Evolutionary conservation across 2,797 vertebrate species (phyloP), one percentile per base, ranked within the genome.

Genomic region (Benthosema pterotum): DNA sequence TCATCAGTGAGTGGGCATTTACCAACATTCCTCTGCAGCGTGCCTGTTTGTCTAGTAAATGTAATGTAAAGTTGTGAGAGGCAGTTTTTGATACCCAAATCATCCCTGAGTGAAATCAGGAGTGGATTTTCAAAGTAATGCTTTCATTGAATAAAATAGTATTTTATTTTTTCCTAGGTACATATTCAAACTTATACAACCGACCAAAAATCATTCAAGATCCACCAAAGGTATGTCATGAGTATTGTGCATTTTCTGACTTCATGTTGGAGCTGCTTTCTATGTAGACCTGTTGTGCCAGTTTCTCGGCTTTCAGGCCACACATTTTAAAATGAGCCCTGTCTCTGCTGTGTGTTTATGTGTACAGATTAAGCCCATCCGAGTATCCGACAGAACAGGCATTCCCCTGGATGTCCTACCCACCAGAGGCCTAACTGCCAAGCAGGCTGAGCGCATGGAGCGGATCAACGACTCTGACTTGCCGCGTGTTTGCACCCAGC

Each of bases 181-280:
- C 96, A 0, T 98, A 99, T 56, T 99, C 97, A 63, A 99, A 97
- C 83, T 87, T 99, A 4, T 98, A 98, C 60, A 99, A 99, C 88
- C 92, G 95, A 57, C 97, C 97, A 22, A 97, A 97, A 22, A 84
- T 99, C 77, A 99, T 99, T 52, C 80, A 92, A 42, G 95, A 96
- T 8, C 94, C 96, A 12, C 80, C 90, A 47, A 96, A 95, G 94
- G 98, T 99, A 91, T 0, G 48, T 57, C 1, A 8, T 14, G 15
- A 70, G 38, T 13, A 9, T 3, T 38, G 11, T 11, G 3, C 0
- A 5, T 28, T 42, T 50, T 4, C 28, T 52, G 18, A 16, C 22
- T 25, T 25, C 17, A 17, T 42, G 8, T 68, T 19, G 42, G 42
- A 42, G 12, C 47, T 42, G 15, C n/a, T 13, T 18, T 54, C 9